Evolutionary conservation across 2,888 invertebrate genomes (phyloP), one percentile per base, ranked within the genome.

Genomic region (Torymus texanus): DNA sequence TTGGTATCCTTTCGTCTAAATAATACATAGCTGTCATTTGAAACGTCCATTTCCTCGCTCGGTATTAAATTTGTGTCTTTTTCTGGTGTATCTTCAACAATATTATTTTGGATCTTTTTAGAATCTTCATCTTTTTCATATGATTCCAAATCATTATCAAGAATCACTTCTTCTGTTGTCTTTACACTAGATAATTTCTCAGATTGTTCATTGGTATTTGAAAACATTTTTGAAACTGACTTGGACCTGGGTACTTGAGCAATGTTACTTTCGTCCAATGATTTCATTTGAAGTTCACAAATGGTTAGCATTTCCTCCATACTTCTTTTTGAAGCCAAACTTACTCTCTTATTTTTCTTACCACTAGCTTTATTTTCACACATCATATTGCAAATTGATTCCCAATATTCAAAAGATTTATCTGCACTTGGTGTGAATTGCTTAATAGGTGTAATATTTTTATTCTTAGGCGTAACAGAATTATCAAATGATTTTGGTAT

Each of bases 231-330:
- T 16, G 65, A 74, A 3, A 58, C 79, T 50, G 81, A 81, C n/a
- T 81, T 81, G 2, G 81, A 81, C 68, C 81, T 74, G 58, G 62
- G 77, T 3, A 29, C 16, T 71, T 65, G 29, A 41, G 51, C 2
- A 24, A 73, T 53, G 3, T 53, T 78, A 14, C 78, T 78, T n/a
- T 83, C 83, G 51, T 84, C 82, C 50, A 88, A 63, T 1, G 84
- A 85, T 59, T 86, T 86, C 85, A 87, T 81, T 78, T 88, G 88
- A 56, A 84, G 80, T 18, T 87, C 86, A 29, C 86, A 87, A 68
- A 83, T 83, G 4, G 82, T 70, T 4, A 84, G 76, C 50, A 87
- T 84, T 12, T 81, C 70, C 58, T 80, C 73, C 81, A 86, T 83
- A 41, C 74, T 85, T 51, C 59, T 10, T 51, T 78, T 75, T 4